These are phyloP conservation scores for Triplophysa siluroides DNA, from an alignment of 2,113 vertebrate species.

Conservation along the genomic window DNA sequence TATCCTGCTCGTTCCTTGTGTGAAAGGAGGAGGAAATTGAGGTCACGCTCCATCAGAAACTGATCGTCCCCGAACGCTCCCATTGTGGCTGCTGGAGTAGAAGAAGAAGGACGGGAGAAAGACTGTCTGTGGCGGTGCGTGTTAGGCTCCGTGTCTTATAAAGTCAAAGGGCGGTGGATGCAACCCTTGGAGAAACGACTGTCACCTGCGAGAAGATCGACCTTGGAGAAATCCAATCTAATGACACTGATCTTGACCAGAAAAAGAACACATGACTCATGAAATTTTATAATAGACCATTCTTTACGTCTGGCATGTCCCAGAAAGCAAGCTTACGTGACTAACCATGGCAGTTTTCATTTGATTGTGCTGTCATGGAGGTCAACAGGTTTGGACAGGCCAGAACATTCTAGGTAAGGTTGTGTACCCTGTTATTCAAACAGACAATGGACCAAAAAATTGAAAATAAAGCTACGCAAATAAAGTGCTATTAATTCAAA, in stretches of 20 bases:
- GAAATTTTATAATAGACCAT: background rate
- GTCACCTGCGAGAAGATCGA: background rate
- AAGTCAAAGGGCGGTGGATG: conserved; percentile 26
- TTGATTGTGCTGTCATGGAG: no score
- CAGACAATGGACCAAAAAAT: no score
- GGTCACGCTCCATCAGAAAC: conserved; percentile 68
- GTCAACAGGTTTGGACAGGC: no score
- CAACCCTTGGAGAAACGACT: conserved; percentile 28
- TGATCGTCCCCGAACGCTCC: conserved; percentile 57
- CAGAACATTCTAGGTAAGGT: no score
- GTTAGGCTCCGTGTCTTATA: conserved; percentile 27
- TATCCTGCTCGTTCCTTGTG: conserved; percentile 61
- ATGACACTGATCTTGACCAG: conserved; percentile 12
- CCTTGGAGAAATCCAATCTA: background rate
- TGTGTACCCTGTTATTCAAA: no score
- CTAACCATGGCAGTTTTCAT: background rate
- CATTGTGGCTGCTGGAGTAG: conserved; percentile 32
- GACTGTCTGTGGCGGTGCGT: background rate
- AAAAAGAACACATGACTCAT: conserved; percentile 2
- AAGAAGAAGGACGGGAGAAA: conserved; percentile 30
- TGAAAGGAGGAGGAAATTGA: conserved; percentile 70
- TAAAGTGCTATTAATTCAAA: no score
- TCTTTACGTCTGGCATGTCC: background rate
- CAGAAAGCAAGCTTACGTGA: background rate
- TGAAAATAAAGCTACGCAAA: no score